phyloP scores from a whole-genome alignment of 2,113 vertebrate genomes.

The Trematocara stigmaticum region DNA sequence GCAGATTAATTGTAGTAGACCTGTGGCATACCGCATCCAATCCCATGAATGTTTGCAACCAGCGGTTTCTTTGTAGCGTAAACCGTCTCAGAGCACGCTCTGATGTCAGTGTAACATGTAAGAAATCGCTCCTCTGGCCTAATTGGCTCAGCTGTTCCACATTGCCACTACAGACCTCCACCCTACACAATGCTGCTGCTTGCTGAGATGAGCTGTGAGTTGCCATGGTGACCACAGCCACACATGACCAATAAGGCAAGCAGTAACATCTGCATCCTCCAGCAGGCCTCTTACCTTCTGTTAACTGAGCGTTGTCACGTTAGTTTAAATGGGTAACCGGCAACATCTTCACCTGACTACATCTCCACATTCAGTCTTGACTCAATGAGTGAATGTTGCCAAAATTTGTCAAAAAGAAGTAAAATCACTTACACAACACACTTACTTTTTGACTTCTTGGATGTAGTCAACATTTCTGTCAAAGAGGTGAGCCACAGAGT shows the following conservation, averaged over 20 bases:
- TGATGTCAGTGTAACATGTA: not conserved
- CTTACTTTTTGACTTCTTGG: slow-evolving; percentile 96
- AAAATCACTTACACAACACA: not conserved
- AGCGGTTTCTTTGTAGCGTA: not conserved
- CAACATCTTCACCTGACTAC: not conserved
- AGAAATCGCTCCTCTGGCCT: not conserved
- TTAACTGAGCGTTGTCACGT: slow-evolving; percentile 26
- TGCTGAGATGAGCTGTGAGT: slow-evolving; percentile 54
- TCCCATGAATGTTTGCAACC: not conserved
- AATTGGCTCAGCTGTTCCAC: slow-evolving; percentile 51
- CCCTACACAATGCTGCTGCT: slow-evolving; percentile 46
- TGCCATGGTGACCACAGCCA: slow-evolving; percentile 70
- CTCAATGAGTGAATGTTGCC: not conserved
- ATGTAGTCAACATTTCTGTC: slow-evolving; percentile 94
- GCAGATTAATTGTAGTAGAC: not conserved
- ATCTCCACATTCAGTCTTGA: not conserved
- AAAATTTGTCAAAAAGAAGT: not conserved
- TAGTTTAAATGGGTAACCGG: not conserved
- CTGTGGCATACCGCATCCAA: not conserved
- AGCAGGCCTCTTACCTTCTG: slow-evolving; percentile 24
- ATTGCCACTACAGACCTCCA: slow-evolving; percentile 27
- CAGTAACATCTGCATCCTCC: slow-evolving; percentile 62
- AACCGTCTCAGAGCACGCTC: not conserved
- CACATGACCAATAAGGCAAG: slow-evolving; percentile 61
- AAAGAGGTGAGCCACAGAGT: slow-evolving; percentile 91